Conservation (phyloP, 2,888 invertebrate species). For the Mythimna albipuncta region DNA sequence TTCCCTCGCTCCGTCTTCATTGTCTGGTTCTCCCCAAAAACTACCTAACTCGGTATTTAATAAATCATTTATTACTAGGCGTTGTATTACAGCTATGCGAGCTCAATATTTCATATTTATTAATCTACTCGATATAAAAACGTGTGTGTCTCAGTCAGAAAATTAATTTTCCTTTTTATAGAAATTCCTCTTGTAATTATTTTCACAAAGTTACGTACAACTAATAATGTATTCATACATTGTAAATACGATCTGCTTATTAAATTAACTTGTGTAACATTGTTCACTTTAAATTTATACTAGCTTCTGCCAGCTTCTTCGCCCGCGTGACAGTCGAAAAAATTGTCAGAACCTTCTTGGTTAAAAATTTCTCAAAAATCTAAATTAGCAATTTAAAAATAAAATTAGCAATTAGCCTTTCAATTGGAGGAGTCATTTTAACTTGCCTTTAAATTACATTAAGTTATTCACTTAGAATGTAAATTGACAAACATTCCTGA, state of each 20-base stretch:
- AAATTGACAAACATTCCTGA: not conserved
- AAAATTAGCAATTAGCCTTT: slow-evolving; percentile 19
- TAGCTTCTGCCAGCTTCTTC: too few relatives aligned
- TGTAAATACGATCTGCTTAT: too few relatives aligned
- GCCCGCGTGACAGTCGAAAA: too few relatives aligned
- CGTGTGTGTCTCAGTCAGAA: not conserved
- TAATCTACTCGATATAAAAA: not conserved
- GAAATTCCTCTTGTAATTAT: not conserved
- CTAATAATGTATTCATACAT: not conserved
- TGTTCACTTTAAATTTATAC: too few relatives aligned
- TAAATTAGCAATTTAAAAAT: too few relatives aligned
- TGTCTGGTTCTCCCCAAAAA: not conserved
- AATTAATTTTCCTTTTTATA: not conserved
- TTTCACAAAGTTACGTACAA: not conserved
- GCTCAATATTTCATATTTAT: not conserved
- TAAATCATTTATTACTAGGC: not conserved
- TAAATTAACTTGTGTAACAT: too few relatives aligned
- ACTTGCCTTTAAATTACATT: slow-evolving; percentile 29
- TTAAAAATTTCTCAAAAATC: slow-evolving; percentile 8
- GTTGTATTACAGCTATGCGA: not conserved
- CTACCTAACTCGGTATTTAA: not conserved
- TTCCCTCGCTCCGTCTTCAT: too few relatives aligned
- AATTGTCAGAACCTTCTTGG: too few relatives aligned
- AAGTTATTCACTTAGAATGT: not conserved
- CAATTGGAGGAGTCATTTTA: slow-evolving; percentile 29